phyloP scores from a whole-genome alignment of 2,888 invertebrate genomes.

The Spisula subtruncata region DNA sequence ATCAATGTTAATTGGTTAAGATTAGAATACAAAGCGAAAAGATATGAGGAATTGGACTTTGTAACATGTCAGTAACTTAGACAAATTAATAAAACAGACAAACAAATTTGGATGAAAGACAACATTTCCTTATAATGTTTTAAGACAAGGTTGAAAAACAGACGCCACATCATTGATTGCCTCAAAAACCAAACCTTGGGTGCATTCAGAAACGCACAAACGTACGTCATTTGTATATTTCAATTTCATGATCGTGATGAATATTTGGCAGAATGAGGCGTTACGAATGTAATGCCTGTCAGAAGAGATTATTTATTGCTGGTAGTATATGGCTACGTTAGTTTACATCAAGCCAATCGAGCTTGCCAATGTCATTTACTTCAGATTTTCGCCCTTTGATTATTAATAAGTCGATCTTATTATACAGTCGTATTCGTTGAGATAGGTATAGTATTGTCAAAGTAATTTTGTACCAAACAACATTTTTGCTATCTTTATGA shows the following conservation, averaged over 20 bases:
- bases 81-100: neutral
- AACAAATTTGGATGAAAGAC: neutral
- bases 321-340: slow-evolving; percentile 31
- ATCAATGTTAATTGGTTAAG: neutral
- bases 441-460: neutral
- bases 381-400: slow-evolving; percentile 6
- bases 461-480: neutral
- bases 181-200: neutral
- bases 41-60: neutral
- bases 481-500: neutral
- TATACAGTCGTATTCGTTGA: neutral
- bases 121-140: neutral
- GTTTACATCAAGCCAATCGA: slow-evolving; percentile 27
- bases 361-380: neutral
- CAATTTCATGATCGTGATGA: neutral
- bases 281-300: slow-evolving; percentile 39
- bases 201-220: neutral
- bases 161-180: neutral
- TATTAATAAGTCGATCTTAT: slow-evolving; percentile 29
- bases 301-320: slow-evolving; percentile 39
- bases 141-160: slow-evolving; percentile 7
- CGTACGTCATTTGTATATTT: neutral
- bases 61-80: neutral
- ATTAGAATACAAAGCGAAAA: neutral
- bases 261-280: slow-evolving; percentile 14